These are phyloP conservation scores for Ceyx erithaca DNA, from an alignment of 2,797 vertebrate species.

Conservation along the genomic window DNA sequence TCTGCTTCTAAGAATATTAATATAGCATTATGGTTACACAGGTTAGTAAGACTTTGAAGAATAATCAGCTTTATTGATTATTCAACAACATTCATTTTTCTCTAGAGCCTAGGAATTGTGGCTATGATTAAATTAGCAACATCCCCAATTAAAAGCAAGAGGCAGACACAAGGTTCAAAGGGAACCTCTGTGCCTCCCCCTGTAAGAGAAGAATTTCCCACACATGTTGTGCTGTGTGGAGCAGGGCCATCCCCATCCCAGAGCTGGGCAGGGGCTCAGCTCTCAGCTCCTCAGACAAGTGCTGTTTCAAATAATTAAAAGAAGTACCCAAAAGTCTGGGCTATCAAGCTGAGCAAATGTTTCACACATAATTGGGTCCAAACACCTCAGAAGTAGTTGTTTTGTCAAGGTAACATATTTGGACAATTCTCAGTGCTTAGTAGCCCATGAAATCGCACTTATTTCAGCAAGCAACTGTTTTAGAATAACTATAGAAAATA, in stretches of 20 bases:
- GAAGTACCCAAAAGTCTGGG: background rate
- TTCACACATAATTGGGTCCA: background rate
- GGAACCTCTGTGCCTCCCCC: background rate
- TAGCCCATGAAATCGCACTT: background rate
- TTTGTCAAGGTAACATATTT: background rate
- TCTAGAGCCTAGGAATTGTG: no score
- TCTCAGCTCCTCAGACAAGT: rapidly evolving
- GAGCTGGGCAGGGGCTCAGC: background rate
- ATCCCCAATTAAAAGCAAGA: background rate
- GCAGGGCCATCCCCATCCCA: background rate
- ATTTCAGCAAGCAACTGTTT: background rate
- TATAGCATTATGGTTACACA: background rate
- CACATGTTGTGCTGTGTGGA: rapidly evolving
- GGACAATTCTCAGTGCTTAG: background rate
- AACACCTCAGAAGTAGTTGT: background rate
- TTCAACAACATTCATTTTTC: background rate
- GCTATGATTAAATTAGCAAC: background rate
- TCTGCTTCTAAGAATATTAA: background rate
- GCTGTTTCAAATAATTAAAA: background rate
- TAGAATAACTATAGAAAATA: background rate
- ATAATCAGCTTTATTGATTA: background rate
- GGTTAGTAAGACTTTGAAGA: background rate
- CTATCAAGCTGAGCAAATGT: background rate
- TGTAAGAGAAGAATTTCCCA: background rate
- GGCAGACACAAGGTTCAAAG: background rate